phyloP scores from a whole-genome alignment of 2,113 vertebrate genomes.

The Xiphorhynchus elegans region DNA sequence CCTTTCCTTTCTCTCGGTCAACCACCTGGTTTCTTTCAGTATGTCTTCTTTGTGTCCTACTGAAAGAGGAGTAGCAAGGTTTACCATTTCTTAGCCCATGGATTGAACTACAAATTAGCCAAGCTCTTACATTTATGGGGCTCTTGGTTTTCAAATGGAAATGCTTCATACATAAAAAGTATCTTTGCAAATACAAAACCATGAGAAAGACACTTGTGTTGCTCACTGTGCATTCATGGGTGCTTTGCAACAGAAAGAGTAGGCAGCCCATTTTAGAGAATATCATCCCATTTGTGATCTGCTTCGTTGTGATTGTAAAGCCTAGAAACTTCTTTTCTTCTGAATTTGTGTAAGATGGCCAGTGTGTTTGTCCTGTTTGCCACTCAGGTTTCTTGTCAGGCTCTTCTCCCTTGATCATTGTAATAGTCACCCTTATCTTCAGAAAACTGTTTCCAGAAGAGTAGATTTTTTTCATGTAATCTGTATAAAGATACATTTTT shows the following conservation, averaged over 20 bases:
- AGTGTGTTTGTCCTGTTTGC: not conserved
- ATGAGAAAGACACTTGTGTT: not conserved
- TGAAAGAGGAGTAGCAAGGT: not conserved
- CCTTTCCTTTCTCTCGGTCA: not conserved
- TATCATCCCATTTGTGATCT: not conserved
- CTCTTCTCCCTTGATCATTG: not conserved
- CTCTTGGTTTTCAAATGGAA: not conserved
- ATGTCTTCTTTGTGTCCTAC: not conserved
- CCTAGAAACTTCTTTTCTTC: not conserved
- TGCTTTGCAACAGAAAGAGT: not conserved
- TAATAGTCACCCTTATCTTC: not conserved
- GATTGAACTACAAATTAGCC: not conserved
- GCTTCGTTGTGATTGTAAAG: not conserved
- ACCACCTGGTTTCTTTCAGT: not conserved
- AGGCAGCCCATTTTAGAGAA: not conserved
- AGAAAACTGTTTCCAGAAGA: not conserved
- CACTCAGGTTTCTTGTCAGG: not conserved
- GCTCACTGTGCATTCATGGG: not conserved
- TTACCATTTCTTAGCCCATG: not conserved
- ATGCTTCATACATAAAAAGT: not conserved
- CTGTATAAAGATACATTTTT: not conserved
- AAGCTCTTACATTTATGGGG: not conserved
- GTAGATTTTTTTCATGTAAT: not conserved
- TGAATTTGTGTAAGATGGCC: not conserved
- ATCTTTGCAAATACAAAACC: not conserved